Conservation (phyloP, 92 coral and sea anemone species). For the Heteractis magnifica region DNA sequence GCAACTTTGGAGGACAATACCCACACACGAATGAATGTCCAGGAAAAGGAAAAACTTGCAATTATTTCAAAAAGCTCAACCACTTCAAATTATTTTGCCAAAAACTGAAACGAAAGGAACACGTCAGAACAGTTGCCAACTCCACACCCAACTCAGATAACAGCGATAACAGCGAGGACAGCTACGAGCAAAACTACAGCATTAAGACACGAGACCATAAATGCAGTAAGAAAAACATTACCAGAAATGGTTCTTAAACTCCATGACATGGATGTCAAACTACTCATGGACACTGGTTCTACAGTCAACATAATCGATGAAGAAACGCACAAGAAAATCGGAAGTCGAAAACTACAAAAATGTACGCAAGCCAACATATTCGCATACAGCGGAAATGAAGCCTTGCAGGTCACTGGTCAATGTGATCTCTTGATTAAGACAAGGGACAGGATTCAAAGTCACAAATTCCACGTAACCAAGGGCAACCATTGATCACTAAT, state of each 20-base stretch:
- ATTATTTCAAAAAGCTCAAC: slow-evolving; percentile 21
- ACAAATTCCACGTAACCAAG: slow-evolving; percentile 29
- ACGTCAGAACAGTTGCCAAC: neutral
- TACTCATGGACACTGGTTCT: slow-evolving; percentile 57
- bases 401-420: slow-evolving; percentile 15
- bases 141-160: slow-evolving; percentile 5
- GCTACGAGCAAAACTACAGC: neutral
- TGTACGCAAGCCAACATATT: neutral
- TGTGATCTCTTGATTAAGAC: slow-evolving; percentile 12
- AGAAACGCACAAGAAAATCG: slow-evolving; percentile 17
- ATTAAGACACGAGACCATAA: no score
- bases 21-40: slow-evolving; percentile 21
- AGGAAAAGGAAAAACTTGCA: slow-evolving; percentile 35
- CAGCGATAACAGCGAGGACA: neutral
- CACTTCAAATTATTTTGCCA: slow-evolving; percentile 26
- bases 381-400: slow-evolving; percentile 25
- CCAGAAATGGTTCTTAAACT: slow-evolving; percentile 5
- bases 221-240: neutral
- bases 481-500: slow-evolving; percentile 35
- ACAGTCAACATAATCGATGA: slow-evolving; percentile 40
- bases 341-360: slow-evolving; percentile 11
- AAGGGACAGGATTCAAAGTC: neutral
- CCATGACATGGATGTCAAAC: slow-evolving; percentile 33
- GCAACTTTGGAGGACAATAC: slow-evolving; percentile 26
- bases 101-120: slow-evolving; percentile 14